Evolutionary conservation across 2,888 invertebrate species (phyloP).

Genomic region (Spodoptera picta): DNA sequence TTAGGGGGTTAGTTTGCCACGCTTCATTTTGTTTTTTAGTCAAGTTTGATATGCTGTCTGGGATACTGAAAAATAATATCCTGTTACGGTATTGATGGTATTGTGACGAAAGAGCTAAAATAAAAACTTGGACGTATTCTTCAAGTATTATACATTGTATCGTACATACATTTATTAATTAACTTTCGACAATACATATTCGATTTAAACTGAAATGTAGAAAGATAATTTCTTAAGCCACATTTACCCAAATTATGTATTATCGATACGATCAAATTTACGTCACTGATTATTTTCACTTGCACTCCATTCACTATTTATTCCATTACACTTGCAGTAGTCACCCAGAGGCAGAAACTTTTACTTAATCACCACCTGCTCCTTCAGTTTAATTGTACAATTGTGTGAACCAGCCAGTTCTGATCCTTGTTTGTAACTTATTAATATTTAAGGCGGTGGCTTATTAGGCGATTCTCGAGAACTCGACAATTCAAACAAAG

Average conservation of each 20-base stretch:
- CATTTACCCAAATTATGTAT: no score
- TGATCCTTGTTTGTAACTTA: constrained; percentile 41
- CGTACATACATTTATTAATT: not conserved
- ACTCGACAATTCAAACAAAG: constrained; percentile 20
- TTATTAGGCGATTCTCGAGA: constrained; percentile 35
- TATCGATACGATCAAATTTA: no score
- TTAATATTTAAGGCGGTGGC: constrained; percentile 36
- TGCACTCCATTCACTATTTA: constrained; percentile 15
- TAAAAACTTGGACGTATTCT: no score
- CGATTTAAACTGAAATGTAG: not conserved
- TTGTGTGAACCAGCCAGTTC: constrained; percentile 52
- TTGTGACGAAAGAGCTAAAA: no score
- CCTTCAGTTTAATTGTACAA: constrained; percentile 57
- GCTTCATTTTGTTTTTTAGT: no score
- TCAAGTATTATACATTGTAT: no score
- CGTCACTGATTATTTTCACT: not conserved
- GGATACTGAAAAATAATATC: no score
- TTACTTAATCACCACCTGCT: constrained; percentile 71
- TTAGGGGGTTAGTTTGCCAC: no score
- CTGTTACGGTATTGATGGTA: no score
- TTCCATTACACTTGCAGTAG: constrained; percentile 41
- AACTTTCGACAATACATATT: not conserved
- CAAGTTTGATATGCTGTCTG: no score
- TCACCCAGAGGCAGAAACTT: constrained; percentile 62
- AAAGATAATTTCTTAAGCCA: not conserved